Evolutionary conservation across 2,797 vertebrate genomes (phyloP).

Genomic region (Alca torda): DNA sequence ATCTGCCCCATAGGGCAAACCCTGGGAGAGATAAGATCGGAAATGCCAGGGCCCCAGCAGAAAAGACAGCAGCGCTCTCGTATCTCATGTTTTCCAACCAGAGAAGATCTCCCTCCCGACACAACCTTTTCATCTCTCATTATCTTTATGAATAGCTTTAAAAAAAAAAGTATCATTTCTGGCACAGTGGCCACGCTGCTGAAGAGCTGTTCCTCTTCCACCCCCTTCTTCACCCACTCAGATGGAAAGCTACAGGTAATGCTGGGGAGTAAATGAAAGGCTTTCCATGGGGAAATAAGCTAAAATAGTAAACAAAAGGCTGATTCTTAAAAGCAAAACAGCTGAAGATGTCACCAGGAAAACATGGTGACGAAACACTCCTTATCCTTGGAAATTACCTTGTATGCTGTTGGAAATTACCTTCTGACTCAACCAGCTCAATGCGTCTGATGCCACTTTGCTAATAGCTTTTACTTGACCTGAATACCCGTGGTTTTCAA

Average conservation of each 20-base stretch:
- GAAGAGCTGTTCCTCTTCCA: neutral
- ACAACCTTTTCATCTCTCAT: neutral
- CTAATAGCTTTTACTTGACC: neutral
- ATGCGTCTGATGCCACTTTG: neutral
- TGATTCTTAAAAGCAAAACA: constrained; percentile 7
- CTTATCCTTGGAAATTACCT: neutral
- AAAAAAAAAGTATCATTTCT: neutral
- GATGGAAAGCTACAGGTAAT: constrained; percentile 20
- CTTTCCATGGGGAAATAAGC: neutral
- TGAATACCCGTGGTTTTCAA: neutral
- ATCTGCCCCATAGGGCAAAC: neutral
- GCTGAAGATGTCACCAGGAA: constrained; percentile 17
- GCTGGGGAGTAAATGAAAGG: constrained; percentile 12
- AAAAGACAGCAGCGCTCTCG: neutral
- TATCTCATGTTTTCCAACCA: neutral
- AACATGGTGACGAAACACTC: neutral
- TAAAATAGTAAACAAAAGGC: constrained; percentile 4
- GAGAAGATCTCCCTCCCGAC: neutral
- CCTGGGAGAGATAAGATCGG: neutral
- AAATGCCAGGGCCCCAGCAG: neutral
- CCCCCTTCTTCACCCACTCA: neutral
- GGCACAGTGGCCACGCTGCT: neutral
- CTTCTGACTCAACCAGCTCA: neutral
- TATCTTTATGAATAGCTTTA: constrained; percentile 2
- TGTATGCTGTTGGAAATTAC: neutral